A percentile compares a stretch with the other conserved stretches of the same genome.
Conservation (phyloP, 2,888 invertebrate species). For the Amphipoea oculea region DNA sequence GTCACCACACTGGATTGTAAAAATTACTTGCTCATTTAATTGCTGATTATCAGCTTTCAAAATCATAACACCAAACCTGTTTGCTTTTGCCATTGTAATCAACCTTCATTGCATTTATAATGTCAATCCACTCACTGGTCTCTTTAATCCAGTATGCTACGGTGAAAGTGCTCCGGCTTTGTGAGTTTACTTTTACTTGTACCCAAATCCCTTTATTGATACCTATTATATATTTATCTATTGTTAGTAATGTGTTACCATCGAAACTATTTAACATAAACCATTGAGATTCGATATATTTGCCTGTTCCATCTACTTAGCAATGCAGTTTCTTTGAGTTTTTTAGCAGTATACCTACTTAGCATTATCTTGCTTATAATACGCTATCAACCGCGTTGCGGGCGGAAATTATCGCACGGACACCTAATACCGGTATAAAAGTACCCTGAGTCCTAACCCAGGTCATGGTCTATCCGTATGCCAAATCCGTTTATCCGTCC, state of each 20-base stretch:
- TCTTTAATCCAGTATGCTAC: constrained; percentile 8
- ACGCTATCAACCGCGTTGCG: neutral
- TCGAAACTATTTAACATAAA: constrained; percentile 4
- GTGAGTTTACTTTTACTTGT: constrained; percentile 14
- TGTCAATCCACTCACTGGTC: constrained; percentile 20
- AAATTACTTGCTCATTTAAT: neutral
- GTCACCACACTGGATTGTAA: neutral
- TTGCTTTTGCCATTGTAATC: constrained; percentile 9
- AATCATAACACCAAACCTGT: constrained; percentile 36
- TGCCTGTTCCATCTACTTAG: no score
- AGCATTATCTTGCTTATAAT: neutral
- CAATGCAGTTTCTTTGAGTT: neutral
- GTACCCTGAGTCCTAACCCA: neutral
- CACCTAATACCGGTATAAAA: neutral
- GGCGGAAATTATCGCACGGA: neutral
- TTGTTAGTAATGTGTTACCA: constrained; percentile 7
- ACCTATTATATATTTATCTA: neutral
- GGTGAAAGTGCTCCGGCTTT: constrained; percentile 29
- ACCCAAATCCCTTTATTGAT: neutral
- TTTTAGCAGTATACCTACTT: neutral
- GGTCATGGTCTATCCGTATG: neutral
- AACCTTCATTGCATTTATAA: constrained; percentile 31
- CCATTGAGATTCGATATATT: neutral
- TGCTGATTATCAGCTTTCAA: neutral
- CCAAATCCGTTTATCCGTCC: neutral